Evolutionary conservation across 2,888 invertebrate genomes (phyloP).

Genomic region (Chrysolina oricalcia): DNA sequence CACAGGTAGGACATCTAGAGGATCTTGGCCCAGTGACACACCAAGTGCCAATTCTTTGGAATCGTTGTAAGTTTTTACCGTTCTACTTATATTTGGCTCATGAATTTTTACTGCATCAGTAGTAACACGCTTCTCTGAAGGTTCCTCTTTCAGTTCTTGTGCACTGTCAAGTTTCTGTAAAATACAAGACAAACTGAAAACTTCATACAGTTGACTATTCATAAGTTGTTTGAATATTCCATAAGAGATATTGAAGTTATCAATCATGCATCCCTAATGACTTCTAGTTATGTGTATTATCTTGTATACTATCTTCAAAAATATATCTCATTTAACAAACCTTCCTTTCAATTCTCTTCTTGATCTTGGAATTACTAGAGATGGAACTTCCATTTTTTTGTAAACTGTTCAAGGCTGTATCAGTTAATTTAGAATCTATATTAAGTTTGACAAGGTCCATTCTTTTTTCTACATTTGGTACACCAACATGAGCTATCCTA

Average conservation of each 20-base stretch:
- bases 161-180: conserved; percentile 44
- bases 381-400: neutral
- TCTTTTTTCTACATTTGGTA: neutral
- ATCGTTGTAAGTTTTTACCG: conserved; percentile 75
- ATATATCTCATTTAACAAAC: neutral
- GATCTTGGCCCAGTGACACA: conserved; percentile 77
- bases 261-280: too few relatives aligned
- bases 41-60: conserved; percentile 76
- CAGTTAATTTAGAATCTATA: neutral
- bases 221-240: too few relatives aligned
- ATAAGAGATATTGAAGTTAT: too few relatives aligned
- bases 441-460: neutral
- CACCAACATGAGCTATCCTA: neutral
- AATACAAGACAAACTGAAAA: neutral
- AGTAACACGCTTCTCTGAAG: conserved; percentile 13
- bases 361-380: neutral
- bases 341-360: neutral
- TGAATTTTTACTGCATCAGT: conserved; percentile 71
- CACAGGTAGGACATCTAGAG: conserved; percentile 73
- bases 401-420: neutral
- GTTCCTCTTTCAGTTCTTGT: conserved; percentile 44
- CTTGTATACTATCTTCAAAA: too few relatives aligned
- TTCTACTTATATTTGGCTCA: conserved; percentile 64
- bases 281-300: too few relatives aligned
- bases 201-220: too few relatives aligned